Base-by-base conservation (phyloP, 2,797 vertebrate genomes). In the Girardinus metallicus region DNA sequence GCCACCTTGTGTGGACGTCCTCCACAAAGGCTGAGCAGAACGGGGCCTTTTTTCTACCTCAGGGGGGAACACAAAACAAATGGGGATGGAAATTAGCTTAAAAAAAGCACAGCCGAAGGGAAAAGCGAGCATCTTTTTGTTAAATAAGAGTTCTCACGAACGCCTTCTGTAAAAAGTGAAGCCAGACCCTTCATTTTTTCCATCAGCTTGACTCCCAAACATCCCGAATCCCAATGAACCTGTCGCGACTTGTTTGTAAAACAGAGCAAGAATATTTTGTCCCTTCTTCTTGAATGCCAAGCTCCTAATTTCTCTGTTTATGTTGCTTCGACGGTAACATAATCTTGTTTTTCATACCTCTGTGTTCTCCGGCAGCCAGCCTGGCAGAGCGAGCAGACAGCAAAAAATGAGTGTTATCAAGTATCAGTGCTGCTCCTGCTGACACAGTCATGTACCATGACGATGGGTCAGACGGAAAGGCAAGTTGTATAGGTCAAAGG, bases 301-400 rank as follows among this genome's bases (percentile, higher is more conserved):
- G 77, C 72, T 83, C 72, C 80, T 83, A 78, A 57, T 55, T 76
- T 78, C 7, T 81, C 68, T 76, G 60, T 91, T 94, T 91, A 78
- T 76, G 46, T 73, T 68, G 72, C 86, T 78, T 80, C 84, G 73
- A 64, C 78, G 74, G 91, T 77, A 90, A 93, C 83, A 75, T 72
- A 85, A 90, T 84, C 80, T 83, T 93, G 88, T 90, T 92, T 51
- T 86, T 89, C 88, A 57, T 85, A 79, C 68, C 36, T 64, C 80
- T 72, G 44, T 70, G 81, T 76, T 78, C 76, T 71, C 74, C 36
- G 57, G 2, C 64, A 82, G 78, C 79, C 80, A 78, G 64, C 26
- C 51, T 71, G 0, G 71, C 85, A 84, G 75, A 49, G 62, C 26
- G 66, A 79, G 81, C 78, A 64, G 81, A 82, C 90, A 86, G 83